Percentiles rank a stretch among this genome's conserved stretches.
These are phyloP conservation scores for Drosophila mayri DNA, from an alignment of 1,140 invertebrate genomes.

Conservation along the genomic window DNA sequence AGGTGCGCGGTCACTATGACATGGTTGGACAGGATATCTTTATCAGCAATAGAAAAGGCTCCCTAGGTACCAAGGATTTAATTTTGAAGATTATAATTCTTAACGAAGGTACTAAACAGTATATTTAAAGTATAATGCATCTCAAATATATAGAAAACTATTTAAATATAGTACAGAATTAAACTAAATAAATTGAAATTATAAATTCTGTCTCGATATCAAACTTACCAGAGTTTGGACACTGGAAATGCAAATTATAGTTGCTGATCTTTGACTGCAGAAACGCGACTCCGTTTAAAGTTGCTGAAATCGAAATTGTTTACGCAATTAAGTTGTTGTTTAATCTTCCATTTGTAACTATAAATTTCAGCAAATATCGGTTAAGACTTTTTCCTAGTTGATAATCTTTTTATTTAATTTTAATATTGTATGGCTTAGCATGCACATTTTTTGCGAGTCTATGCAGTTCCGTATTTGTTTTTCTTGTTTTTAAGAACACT, in stretches of 20 bases:
- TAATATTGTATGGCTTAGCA: background rate
- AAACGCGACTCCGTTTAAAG: slow-evolving; percentile 19
- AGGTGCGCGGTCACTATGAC: slow-evolving; percentile 23
- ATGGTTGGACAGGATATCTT: slow-evolving; percentile 53
- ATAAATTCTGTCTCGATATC: background rate
- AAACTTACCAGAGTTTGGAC: slow-evolving; percentile 24
- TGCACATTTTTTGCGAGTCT: background rate
- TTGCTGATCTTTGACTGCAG: slow-evolving; percentile 1
- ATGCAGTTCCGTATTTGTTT: background rate
- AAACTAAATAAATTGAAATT: background rate
- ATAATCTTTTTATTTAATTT: background rate
- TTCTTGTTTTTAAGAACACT: background rate
- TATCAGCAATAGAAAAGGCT: background rate
- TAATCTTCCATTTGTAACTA: background rate
- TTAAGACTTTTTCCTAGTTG: background rate
- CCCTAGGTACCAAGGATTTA: background rate
- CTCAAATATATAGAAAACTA: too few relatives aligned
- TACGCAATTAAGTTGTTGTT: background rate
- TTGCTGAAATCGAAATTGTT: slow-evolving; percentile 20
- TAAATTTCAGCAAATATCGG: background rate
- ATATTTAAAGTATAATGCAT: too few relatives aligned
- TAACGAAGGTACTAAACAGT: too few relatives aligned
- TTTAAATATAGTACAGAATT: too few relatives aligned
- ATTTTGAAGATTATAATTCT: too few relatives aligned
- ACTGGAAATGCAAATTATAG: background rate